A percentile compares a stretch with the other conserved stretches of the same genome.
phyloP scores from a whole-genome alignment of 2,888 invertebrate species.

The Frankliniella intonsa region DNA sequence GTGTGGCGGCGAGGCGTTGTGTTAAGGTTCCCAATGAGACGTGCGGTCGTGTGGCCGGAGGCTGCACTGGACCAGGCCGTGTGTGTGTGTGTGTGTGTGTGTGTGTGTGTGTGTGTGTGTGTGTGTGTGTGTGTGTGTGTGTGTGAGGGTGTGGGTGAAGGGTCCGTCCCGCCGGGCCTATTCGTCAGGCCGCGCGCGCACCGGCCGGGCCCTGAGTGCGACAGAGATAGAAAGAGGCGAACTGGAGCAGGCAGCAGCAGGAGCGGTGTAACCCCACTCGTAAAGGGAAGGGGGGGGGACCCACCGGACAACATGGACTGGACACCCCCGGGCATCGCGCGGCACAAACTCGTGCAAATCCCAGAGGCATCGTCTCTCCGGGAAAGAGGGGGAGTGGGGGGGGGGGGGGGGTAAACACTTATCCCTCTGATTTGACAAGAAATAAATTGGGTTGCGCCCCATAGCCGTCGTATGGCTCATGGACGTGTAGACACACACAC shows the following conservation, averaged over 20 bases:
- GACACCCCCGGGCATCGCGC: background rate
- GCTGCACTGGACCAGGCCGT: background rate
- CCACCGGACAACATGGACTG: background rate
- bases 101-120: slow-evolving; percentile 11
- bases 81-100: background rate
- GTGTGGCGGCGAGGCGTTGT: background rate
- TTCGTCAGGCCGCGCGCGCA: background rate
- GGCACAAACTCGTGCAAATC: background rate
- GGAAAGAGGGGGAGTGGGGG: no score
- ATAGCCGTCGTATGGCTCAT: no score
- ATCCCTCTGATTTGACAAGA: background rate
- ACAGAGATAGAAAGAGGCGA: background rate
- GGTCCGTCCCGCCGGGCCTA: slow-evolving; percentile 17
- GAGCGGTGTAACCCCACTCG: background rate
- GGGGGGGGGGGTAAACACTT: background rate
- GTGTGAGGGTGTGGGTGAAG: background rate
- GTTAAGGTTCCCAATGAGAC: background rate
- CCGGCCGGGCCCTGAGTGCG: background rate
- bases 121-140: background rate
- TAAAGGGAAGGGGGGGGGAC: background rate
- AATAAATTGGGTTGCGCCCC: background rate
- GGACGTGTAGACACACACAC: no score
- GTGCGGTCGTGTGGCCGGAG: no score
- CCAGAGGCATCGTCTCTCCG: background rate
- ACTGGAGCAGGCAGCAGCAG: background rate